Evolutionary conservation across 2,888 invertebrate genomes (phyloP).

Genomic region (Cataglyphis livida): DNA sequence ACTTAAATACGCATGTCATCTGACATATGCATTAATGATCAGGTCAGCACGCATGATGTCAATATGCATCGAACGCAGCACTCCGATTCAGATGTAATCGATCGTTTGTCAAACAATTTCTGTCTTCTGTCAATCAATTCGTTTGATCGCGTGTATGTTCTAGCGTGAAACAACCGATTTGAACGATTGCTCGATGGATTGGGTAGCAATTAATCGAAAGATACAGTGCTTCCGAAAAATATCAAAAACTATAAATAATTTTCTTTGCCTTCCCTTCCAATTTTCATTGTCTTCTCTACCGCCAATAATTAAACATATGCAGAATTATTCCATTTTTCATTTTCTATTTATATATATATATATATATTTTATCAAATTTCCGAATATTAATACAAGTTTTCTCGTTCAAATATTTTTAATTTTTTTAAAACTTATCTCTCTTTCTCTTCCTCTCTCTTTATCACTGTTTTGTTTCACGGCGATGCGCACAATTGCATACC

Average conservation of each 20-base stretch:
- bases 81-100: slow-evolving; percentile 67
- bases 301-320: neutral
- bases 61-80: slow-evolving; percentile 29
- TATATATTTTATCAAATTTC: neutral
- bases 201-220: slow-evolving; percentile 10
- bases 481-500: neutral
- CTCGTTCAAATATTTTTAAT: neutral
- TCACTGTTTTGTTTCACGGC: neutral
- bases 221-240: neutral
- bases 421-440: neutral
- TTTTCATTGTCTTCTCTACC: neutral
- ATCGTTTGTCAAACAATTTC: slow-evolving; percentile 71
- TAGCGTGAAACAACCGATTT: slow-evolving; percentile 66
- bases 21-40: slow-evolving; percentile 51
- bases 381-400: neutral
- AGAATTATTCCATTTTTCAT: neutral
- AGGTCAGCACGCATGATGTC: slow-evolving; percentile 35
- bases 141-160: slow-evolving; percentile 60
- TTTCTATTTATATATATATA: too few relatives aligned
- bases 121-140: slow-evolving; percentile 66
- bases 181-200: slow-evolving; percentile 62
- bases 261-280: neutral
- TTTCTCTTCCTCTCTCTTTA: neutral
- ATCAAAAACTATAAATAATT: slow-evolving; percentile 56
- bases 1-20: slow-evolving; percentile 61